These are phyloP conservation scores for Gymnoscopelus braueri DNA, from an alignment of 2,797 vertebrate species.

Conservation along the genomic window DNA sequence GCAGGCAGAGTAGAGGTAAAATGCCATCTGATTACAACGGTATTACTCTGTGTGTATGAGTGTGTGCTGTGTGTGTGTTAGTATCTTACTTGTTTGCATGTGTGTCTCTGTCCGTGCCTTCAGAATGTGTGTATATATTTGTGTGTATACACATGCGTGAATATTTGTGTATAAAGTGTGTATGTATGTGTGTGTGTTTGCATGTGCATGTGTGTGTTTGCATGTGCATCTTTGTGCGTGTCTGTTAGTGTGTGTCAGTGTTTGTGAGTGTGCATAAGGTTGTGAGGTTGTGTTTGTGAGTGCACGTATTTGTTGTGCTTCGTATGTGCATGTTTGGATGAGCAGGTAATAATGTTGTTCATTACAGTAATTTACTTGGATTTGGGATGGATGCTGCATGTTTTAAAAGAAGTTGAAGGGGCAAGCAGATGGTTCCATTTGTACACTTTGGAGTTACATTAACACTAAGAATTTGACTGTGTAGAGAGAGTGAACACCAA, in stretches of 20 bases:
- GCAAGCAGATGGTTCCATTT: constrained; percentile 65
- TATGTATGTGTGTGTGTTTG: neutral
- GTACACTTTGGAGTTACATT: too few species aligned
- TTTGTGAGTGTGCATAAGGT: constrained; percentile 5
- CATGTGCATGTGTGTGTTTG: constrained; percentile 6
- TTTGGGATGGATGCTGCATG: constrained; percentile 60
- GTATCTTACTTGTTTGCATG: too few species aligned
- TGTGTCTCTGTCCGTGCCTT: too few species aligned
- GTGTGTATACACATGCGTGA: neutral
- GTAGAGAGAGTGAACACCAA: too few species aligned
- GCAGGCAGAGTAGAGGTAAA: constrained; percentile 80
- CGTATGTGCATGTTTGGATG: too few species aligned
- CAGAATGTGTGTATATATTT: too few species aligned
- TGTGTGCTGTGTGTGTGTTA: constrained; percentile 17
- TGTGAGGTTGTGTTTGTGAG: too few species aligned
- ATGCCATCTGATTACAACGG: constrained; percentile 72
- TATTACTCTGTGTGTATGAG: constrained; percentile 32
- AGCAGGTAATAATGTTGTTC: too few species aligned
- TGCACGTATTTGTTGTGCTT: too few species aligned
- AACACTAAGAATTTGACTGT: too few species aligned
- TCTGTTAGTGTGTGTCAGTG: neutral
- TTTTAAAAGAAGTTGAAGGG: constrained; percentile 70
- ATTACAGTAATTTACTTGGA: too few species aligned
- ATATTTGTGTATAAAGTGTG: neutral
- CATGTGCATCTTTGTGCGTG: constrained; percentile 9